Conservation (phyloP, 2,113 vertebrate genomes). For the Epinephelus cyanopodus region DNA sequence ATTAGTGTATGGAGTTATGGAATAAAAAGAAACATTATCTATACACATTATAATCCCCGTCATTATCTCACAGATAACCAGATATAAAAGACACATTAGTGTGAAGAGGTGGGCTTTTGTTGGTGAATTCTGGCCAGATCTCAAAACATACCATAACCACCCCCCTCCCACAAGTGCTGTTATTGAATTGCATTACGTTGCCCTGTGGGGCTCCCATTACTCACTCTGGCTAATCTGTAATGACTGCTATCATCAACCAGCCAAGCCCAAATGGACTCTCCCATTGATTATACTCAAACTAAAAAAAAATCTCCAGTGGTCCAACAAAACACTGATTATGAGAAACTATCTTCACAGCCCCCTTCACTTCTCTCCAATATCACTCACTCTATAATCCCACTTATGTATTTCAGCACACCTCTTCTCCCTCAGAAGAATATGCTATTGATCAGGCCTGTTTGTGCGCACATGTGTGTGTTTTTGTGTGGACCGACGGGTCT, state of each 20-base stretch:
- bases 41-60: slow-evolving; percentile 49
- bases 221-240: slow-evolving; percentile 84
- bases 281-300: slow-evolving; percentile 79
- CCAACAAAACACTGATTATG: slow-evolving; percentile 55
- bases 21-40: slow-evolving; percentile 59
- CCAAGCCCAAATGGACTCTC: slow-evolving; percentile 71
- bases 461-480: slow-evolving; percentile 31
- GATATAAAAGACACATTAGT: slow-evolving; percentile 20
- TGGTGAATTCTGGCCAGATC: slow-evolving; percentile 31
- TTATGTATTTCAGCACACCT: slow-evolving; percentile 74
- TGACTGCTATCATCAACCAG: slow-evolving; percentile 82
- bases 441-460: slow-evolving; percentile 75
- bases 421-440: slow-evolving; percentile 72
- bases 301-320: slow-evolving; percentile 52
- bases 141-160: slow-evolving; percentile 35
- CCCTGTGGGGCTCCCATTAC: slow-evolving; percentile 81
- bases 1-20: slow-evolving; percentile 62
- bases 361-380: slow-evolving; percentile 61
- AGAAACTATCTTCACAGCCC: slow-evolving; percentile 60
- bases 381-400: slow-evolving; percentile 70
- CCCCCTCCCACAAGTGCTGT: slow-evolving; percentile 61
- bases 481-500: slow-evolving; percentile 57
- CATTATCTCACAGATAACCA: slow-evolving; percentile 61
- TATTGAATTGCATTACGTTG: slow-evolving; percentile 80
- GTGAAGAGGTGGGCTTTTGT: slow-evolving; percentile 22